Evolutionary conservation across 2,113 vertebrate species (phyloP).

Genomic region (Callipepla californica): DNA sequence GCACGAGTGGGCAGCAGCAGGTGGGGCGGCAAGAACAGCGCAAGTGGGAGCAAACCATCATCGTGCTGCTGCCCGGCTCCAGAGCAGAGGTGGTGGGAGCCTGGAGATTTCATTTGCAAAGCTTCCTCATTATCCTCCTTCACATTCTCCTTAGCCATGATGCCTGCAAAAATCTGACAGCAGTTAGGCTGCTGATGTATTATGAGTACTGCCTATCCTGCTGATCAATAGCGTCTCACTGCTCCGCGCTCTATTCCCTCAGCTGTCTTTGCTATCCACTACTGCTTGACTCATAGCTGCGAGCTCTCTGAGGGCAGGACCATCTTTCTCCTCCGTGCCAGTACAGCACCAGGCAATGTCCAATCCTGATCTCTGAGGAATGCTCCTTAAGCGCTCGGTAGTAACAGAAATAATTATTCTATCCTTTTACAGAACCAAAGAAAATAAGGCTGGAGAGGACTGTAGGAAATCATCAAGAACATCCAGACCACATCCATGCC

Average conservation of each 20-base stretch:
- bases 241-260: constrained; percentile 34
- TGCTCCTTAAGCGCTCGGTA: background rate
- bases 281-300: background rate
- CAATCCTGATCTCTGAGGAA: background rate
- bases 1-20: fast-evolving
- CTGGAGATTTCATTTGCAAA: constrained; percentile 62
- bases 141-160: constrained; percentile 55
- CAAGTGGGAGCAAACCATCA: background rate
- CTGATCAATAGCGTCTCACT: constrained; percentile 11
- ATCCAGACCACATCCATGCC: background rate
- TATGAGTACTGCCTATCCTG: constrained; percentile 50
- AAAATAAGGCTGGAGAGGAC: background rate
- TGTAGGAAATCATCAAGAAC: background rate
- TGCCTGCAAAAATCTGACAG: constrained; percentile 61
- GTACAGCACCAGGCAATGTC: background rate
- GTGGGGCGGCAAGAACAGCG: background rate
- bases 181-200: constrained; percentile 60
- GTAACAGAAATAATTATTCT: background rate
- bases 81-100: constrained; percentile 13
- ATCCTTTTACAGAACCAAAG: background rate
- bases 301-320: background rate
- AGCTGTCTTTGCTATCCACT: background rate
- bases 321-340: background rate
- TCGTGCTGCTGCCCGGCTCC: background rate
- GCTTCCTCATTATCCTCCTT: constrained; percentile 68